A percentile compares a stretch with the other conserved stretches of the same genome.
These are phyloP conservation scores for Phaenicophaeus curvirostris DNA, from an alignment of 2,797 vertebrate genomes.

Conservation along the genomic window DNA sequence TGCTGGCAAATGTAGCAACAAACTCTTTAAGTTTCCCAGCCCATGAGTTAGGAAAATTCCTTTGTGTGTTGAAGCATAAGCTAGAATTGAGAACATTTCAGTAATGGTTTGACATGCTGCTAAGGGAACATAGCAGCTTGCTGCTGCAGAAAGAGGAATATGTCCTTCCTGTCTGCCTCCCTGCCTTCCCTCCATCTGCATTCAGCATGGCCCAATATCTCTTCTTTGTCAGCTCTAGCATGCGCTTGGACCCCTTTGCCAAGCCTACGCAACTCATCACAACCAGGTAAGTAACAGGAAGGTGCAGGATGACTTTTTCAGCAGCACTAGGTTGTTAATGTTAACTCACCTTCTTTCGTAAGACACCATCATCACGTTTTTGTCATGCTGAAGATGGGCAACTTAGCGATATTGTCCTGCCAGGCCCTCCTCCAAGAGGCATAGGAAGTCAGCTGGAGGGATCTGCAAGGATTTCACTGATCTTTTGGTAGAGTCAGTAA, in stretches of 20 bases:
- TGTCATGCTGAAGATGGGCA: background rate
- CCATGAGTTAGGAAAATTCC: background rate
- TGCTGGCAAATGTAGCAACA: background rate
- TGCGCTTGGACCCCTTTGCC: background rate
- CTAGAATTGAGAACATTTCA: background rate
- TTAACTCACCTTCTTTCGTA: background rate
- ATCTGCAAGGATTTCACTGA: background rate
- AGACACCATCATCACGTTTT: background rate
- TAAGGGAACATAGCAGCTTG: background rate
- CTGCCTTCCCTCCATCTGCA: background rate
- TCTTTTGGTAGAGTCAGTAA: background rate
- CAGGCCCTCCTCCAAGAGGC: background rate
- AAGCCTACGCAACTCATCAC: background rate
- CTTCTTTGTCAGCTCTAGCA: background rate
- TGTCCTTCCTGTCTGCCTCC: background rate
- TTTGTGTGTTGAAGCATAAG: background rate
- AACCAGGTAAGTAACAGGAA: background rate
- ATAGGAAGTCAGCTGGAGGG: background rate
- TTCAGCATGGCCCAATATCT: background rate
- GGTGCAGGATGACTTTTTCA: background rate
- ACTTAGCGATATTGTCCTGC: background rate
- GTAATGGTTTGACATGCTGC: accelerated
- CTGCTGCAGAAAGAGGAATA: background rate
- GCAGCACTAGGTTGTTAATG: background rate
- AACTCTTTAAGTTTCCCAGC: background rate